These are phyloP conservation scores for Graptemys geographica DNA, from an alignment of 2,797 vertebrate genomes.

Conservation along the genomic window DNA sequence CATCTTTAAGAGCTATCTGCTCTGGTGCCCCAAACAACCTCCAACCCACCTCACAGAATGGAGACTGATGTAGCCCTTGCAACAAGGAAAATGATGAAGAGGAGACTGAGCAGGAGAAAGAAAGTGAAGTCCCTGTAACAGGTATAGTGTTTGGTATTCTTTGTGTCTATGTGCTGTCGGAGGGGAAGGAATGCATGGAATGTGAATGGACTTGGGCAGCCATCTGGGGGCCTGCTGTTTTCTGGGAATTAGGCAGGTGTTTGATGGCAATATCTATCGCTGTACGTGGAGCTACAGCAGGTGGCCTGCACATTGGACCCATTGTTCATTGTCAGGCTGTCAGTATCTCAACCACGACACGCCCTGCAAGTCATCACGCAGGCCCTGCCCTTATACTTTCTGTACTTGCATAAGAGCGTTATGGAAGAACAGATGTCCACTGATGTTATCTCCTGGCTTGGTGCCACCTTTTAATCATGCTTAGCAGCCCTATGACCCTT, in stretches of 20 bases:
- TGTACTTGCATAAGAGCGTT: background rate
- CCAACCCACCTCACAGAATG: background rate
- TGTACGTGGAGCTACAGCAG: background rate
- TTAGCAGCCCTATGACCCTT: background rate
- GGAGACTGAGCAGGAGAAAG: background rate
- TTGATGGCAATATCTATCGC: background rate
- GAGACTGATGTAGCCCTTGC: background rate
- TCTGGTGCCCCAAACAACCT: background rate
- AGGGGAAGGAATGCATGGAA: background rate
- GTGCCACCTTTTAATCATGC: background rate
- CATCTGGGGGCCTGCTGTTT: background rate
- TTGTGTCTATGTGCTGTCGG: background rate
- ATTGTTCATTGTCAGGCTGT: background rate
- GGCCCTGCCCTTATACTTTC: background rate
- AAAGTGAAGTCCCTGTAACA: background rate
- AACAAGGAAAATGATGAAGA: background rate
- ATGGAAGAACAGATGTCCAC: background rate
- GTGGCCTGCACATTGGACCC: background rate
- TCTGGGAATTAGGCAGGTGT: rapidly evolving
- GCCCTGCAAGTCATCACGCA: background rate
- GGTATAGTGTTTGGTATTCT: constrained; percentile 20
- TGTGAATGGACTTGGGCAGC: rapidly evolving
- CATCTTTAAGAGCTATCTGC: background rate
- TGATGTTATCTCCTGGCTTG: background rate
- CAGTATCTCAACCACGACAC: background rate